Conservation (phyloP, 2,888 invertebrate genomes). For the Cremastinae sp. region DNA sequence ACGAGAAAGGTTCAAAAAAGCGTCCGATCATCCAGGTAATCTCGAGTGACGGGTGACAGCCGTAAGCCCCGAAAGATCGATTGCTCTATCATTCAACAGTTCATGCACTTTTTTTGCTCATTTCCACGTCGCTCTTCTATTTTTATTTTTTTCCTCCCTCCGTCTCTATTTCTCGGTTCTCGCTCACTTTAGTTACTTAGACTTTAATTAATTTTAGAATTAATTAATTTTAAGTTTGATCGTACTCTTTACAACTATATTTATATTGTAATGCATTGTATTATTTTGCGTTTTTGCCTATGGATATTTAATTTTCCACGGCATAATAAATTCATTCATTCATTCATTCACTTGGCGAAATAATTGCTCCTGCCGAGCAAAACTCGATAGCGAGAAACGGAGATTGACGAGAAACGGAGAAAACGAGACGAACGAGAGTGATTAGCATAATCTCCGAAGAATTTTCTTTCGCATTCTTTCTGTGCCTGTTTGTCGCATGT, state of each 20-base stretch:
- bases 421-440: slow-evolving; percentile 24
- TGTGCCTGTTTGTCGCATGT: slow-evolving; percentile 30
- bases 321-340: too few relatives aligned
- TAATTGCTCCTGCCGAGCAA: slow-evolving; percentile 37
- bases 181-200: too few relatives aligned
- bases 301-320: too few relatives aligned
- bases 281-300: too few relatives aligned
- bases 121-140: slow-evolving; percentile 3
- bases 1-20: slow-evolving; percentile 6
- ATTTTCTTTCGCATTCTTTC: slow-evolving; percentile 35
- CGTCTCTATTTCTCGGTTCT: slow-evolving; percentile 11
- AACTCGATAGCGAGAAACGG: background rate
- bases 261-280: too few relatives aligned
- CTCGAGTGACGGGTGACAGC: slow-evolving; percentile 46
- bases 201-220: too few relatives aligned
- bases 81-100: slow-evolving; percentile 46
- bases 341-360: slow-evolving; percentile 47
- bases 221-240: too few relatives aligned
- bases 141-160: slow-evolving; percentile 1
- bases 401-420: slow-evolving; percentile 24
- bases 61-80: slow-evolving; percentile 53
- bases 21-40: slow-evolving; percentile 36
- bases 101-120: slow-evolving; percentile 13
- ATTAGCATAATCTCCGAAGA: slow-evolving; percentile 46
- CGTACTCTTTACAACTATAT: too few relatives aligned